phyloP scores from a whole-genome alignment of 2,888 invertebrate genomes.

The Luperina nickerlii region DNA sequence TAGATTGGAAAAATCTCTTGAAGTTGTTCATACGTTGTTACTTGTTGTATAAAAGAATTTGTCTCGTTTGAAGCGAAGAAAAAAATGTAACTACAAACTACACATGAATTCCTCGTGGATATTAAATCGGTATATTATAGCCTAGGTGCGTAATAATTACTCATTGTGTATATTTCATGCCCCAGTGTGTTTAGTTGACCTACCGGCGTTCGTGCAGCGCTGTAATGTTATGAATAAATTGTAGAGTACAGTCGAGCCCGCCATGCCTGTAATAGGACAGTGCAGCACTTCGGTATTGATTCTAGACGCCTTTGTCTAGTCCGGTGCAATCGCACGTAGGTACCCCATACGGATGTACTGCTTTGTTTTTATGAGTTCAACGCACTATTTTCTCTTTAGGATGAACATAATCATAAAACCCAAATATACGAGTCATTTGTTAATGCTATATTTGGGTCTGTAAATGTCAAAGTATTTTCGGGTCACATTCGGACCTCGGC shows the following conservation, averaged over 20 bases:
- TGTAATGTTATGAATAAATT: conserved; percentile 66
- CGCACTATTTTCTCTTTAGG: conserved; percentile 2
- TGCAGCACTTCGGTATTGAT: conserved; percentile 54
- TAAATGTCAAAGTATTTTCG: conserved; percentile 45
- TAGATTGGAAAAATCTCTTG: conserved; percentile 35
- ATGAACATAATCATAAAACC: not conserved
- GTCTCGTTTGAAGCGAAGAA: conserved; percentile 26
- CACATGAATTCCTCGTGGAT: conserved; percentile 30
- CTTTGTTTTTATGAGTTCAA: conserved; percentile 41
- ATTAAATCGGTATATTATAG: conserved; percentile 22
- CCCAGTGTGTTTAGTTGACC: conserved; percentile 52
- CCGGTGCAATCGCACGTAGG: conserved; percentile 22
- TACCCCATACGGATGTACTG: conserved; percentile 15
- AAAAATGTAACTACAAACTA: conserved; percentile 13
- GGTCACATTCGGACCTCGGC: conserved; percentile 39
- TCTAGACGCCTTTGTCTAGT: conserved; percentile 40
- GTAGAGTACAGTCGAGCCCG: conserved; percentile 45
- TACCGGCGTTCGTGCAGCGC: conserved; percentile 46
- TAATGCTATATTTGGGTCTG: conserved; percentile 11
- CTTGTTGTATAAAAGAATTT: conserved; percentile 24
- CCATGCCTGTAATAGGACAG: conserved; percentile 38
- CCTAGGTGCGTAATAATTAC: conserved; percentile 46
- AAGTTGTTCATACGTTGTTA: not conserved
- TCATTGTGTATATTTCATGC: conserved; percentile 53
- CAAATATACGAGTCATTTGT: not conserved